Conservation (phyloP, 2,113 vertebrate genomes). For the Amphilophus citrinellus region DNA sequence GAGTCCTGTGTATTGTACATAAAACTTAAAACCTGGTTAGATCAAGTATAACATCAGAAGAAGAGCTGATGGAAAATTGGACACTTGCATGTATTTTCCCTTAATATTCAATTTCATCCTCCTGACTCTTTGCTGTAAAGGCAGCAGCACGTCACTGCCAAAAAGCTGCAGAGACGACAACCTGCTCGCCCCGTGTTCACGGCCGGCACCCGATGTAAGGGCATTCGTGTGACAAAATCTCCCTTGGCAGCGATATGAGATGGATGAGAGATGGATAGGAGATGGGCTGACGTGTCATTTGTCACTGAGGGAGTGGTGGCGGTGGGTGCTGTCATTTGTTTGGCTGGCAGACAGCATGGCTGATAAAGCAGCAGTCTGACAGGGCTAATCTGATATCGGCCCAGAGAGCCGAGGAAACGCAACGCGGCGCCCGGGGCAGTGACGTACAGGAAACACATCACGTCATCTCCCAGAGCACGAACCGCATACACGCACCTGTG, state of each 20-base stretch:
- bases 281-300: slow-evolving; percentile 52
- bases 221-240: slow-evolving; percentile 8
- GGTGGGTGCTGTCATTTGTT: slow-evolving; percentile 46
- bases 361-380: slow-evolving; percentile 59
- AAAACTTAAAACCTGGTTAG: rapidly evolving
- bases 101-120: not conserved
- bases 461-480: not conserved
- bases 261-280: slow-evolving; percentile 38
- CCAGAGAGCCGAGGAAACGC: not conserved
- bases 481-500: not conserved
- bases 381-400: slow-evolving; percentile 51
- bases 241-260: slow-evolving; percentile 25
- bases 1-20: rapidly evolving
- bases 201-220: slow-evolving; percentile 17
- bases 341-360: slow-evolving; percentile 30
- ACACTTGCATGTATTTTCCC: not conserved
- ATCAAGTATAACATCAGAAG: not conserved
- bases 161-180: not conserved
- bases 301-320: slow-evolving; percentile 33
- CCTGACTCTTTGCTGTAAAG: too few species aligned
- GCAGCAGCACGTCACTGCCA: not conserved
- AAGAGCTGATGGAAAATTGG: not conserved
- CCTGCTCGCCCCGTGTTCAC: not conserved
- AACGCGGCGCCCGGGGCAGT: not conserved
- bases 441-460: not conserved